These are phyloP conservation scores for Octonoba sinensis DNA, from an alignment of 2,888 invertebrate species.

Conservation along the genomic window DNA sequence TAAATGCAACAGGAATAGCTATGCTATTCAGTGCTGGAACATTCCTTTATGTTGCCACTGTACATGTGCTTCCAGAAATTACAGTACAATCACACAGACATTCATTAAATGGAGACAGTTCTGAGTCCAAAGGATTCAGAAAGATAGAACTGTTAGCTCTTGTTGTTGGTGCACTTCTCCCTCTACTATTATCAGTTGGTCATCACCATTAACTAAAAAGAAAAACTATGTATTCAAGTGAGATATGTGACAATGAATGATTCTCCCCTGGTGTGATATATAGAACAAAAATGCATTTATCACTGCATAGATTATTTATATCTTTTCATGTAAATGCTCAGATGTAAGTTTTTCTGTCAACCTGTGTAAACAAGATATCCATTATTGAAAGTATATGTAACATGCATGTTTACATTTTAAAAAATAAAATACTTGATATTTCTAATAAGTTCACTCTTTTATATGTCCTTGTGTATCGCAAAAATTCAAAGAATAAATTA, in stretches of 20 bases:
- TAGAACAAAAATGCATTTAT: conserved; percentile 5
- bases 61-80: conserved; percentile 96
- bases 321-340: too few relatives aligned
- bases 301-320: not conserved
- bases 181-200: conserved; percentile 89
- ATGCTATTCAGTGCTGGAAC: conserved; percentile 99
- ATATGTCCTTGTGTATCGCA: too few relatives aligned
- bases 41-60: conserved; percentile 97
- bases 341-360: too few relatives aligned
- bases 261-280: conserved; percentile 2
- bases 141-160: conserved; percentile 85
- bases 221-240: too few relatives aligned
- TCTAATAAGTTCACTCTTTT: too few relatives aligned
- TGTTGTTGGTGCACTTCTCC: conserved; percentile 88
- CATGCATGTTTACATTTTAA: too few relatives aligned
- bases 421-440: too few relatives aligned
- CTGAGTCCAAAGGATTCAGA: conserved; percentile 75
- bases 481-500: too few relatives aligned
- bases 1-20: conserved; percentile 95
- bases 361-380: too few relatives aligned
- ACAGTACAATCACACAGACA: conserved; percentile 66
- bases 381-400: too few relatives aligned
- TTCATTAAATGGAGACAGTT: conserved; percentile 20
- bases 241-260: not conserved
- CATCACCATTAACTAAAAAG: conserved; percentile 81